Conservation (phyloP, 2,113 vertebrate species). For the Platichthys flesus region DNA sequence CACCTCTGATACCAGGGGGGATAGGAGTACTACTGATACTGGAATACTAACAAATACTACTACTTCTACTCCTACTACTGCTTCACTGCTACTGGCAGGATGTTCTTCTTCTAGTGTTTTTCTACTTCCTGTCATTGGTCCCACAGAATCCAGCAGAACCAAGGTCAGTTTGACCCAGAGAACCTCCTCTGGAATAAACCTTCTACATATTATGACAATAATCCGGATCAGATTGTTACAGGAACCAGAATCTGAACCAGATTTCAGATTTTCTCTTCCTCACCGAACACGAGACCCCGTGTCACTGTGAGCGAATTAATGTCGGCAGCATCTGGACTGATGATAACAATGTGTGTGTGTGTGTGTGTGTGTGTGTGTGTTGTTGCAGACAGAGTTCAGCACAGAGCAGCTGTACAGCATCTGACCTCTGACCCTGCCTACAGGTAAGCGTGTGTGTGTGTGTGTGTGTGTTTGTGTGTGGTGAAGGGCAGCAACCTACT, state of each 20-base stretch:
- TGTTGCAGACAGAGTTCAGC: conserved; percentile 39
- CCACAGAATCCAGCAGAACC: no score
- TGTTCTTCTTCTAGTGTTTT: no score
- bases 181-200: no score
- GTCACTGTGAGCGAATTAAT: neutral
- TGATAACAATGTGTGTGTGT: conserved; percentile 16
- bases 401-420: conserved; percentile 63
- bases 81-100: no score
- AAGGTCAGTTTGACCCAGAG: no score
- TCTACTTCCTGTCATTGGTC: no score
- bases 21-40: neutral
- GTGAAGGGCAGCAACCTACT: conserved; percentile 24
- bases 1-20: neutral
- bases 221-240: neutral
- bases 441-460: conserved; percentile 45
- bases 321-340: conserved; percentile 8
- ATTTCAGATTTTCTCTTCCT: no score
- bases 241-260: neutral
- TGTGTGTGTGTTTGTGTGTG: conserved; percentile 1
- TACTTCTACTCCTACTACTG: no score
- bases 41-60: neutral
- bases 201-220: no score
- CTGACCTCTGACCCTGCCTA: conserved; percentile 53
- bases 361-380: conserved; percentile 18
- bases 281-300: no score